Evolutionary conservation across 2,797 vertebrate genomes (phyloP), one percentile per base, ranked within the genome.

Genomic region (Labroides dimidiatus): DNA sequence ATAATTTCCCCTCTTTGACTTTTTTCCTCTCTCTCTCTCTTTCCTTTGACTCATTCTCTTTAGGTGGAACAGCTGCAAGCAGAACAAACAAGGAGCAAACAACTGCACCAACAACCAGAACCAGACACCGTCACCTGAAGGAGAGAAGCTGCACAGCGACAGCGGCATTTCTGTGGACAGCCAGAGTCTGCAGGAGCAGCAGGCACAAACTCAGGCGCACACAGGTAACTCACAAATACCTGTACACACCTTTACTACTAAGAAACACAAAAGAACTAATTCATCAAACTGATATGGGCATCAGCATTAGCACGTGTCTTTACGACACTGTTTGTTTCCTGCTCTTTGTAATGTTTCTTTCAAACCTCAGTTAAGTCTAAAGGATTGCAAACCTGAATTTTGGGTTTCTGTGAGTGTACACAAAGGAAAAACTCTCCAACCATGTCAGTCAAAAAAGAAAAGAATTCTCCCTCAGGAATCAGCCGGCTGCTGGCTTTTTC

Each of bases 61-160:
- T 41, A 99, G 98, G 89, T 99, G 98, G 96, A 99, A 98, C 91
- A 98, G 94, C 93, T 99, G 96, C 80, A 99, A 99, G 67, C 94
- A 98, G 89, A 97, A 97, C 91, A 99, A 99, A 63, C 97, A 98
- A 66, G 96, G 94, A 0, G 95, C 96, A 80, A 96, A 96, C 89
- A 98, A 96, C 92, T 91, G 96, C 72, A 94, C 96, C 0, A 93
- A 92, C 69, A 92, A 92, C 68, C 91, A 89, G 64, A 98, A 97
- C 91, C 97, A 98, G 92, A 98, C 96, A 0, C 96, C 97, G 0
- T 98, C 97, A 0, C 96, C 97, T 0, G 98, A 99, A 85, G 97
- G 96, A 0, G 98, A 99, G 86, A 99, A 99, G 69, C 95, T 99
- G 21, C 98, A 99, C 91, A 99, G 97, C 0, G 98, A 99, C 92